Percentiles rank a stretch among this genome's conserved stretches.
Conservation (phyloP, 2,888 invertebrate species). For the Pomacea canaliculata region DNA sequence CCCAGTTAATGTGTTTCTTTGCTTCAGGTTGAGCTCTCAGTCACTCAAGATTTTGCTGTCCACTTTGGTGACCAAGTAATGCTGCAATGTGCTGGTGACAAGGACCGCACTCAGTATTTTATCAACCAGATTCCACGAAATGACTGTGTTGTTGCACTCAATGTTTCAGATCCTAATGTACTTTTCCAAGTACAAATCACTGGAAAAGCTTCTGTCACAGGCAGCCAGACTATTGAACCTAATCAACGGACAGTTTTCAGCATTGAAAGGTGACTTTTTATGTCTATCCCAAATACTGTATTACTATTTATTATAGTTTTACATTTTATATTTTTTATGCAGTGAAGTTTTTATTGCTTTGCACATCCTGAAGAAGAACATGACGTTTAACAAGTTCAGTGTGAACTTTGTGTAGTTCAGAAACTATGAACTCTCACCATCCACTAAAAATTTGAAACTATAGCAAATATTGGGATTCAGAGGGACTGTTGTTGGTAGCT, state of each 20-base stretch:
- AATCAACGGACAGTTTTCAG: conserved; percentile 23
- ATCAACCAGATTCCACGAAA: conserved; percentile 52
- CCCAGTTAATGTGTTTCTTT: no score
- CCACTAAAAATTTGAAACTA: no score
- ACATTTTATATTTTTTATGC: background rate
- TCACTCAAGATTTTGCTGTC: conserved; percentile 61
- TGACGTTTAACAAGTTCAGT: no score
- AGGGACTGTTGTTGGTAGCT: no score
- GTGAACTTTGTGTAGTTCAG: no score
- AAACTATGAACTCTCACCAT: no score
- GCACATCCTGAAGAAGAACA: no score
- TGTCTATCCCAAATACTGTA: background rate
- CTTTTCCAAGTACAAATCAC: conserved; percentile 8
- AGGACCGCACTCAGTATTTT: conserved; percentile 51
- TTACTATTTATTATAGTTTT: background rate
- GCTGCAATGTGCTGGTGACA: conserved; percentile 54
- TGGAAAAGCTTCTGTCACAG: conserved; percentile 15
- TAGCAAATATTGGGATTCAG: no score
- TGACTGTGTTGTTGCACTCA: conserved; percentile 53
- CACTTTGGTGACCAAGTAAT: conserved; percentile 66
- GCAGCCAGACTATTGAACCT: background rate
- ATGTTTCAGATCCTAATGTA: conserved; percentile 35
- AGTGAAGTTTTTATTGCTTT: background rate
- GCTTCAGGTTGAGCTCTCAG: conserved; percentile 54
- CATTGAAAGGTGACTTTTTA: conserved; percentile 11